Evolutionary conservation across 1,140 invertebrate genomes (phyloP).

Genomic region (Heliconius nattereri): DNA sequence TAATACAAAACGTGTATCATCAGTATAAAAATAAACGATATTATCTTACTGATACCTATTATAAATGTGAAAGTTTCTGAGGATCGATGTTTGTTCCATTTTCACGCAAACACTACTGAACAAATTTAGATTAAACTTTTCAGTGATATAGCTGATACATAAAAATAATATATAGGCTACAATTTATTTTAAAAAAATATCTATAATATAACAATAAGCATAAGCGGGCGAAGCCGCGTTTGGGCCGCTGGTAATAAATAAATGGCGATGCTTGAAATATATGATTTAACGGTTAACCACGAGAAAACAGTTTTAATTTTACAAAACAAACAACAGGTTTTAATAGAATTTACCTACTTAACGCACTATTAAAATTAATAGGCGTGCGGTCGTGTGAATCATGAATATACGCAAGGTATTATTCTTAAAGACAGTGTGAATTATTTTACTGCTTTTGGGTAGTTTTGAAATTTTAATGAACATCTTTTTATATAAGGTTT

Average conservation of each 20-base stretch:
- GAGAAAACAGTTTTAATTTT: constrained; percentile 10
- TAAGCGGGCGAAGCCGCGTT: no score
- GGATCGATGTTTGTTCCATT: no score
- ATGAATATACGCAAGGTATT: constrained; percentile 1
- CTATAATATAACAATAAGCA: no score
- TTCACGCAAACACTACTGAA: no score
- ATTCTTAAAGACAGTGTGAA: not conserved
- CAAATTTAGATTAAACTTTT: no score
- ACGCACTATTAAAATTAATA: constrained; percentile 30
- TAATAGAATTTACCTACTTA: constrained; percentile 17
- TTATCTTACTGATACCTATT: no score
- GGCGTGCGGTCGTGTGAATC: constrained; percentile 5
- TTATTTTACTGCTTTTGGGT: not conserved
- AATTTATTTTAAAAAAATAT: no score
- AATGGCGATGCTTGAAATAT: not conserved
- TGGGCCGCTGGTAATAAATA: not conserved
- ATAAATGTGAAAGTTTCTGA: no score
- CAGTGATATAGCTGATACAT: no score
- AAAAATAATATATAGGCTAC: no score
- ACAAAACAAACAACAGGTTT: constrained; percentile 11
- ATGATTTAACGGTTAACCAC: not conserved
- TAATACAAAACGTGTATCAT: constrained; percentile 32
- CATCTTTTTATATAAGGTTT: no score
- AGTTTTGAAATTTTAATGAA: no score
- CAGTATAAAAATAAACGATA: not conserved